Percentiles rank a stretch among this genome's conserved stretches.
Conservation (phyloP, 1,140 invertebrate genomes). For the Drosophila malerkotliana region DNA sequence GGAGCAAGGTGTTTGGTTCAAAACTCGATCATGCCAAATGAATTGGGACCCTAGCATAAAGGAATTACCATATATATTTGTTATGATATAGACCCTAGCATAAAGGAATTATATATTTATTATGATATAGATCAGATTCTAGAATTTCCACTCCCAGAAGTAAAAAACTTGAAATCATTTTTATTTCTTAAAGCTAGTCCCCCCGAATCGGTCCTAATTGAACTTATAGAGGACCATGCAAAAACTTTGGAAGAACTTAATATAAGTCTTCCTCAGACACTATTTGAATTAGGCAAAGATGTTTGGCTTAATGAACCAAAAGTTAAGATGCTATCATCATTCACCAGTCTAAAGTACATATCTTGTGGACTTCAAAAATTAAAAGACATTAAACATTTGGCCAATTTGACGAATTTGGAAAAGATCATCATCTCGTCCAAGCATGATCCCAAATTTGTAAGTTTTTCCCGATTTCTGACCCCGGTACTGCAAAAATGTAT, state of each 20-base stretch:
- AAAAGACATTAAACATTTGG: neutral
- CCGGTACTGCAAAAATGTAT: constrained; percentile 2
- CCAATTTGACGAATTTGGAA: constrained; percentile 2
- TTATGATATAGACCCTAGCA: neutral
- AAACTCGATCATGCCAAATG: neutral
- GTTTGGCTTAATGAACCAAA: neutral
- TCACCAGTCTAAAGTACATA: neutral
- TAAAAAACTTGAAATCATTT: neutral
- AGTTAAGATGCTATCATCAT: neutral
- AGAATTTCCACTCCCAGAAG: constrained; percentile 1
- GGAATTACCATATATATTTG: neutral
- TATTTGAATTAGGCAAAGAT: neutral
- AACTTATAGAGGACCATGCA: neutral
- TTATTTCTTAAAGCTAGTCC: too few species aligned
- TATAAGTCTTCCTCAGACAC: neutral
- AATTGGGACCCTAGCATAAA: neutral
- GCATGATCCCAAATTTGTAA: constrained; percentile 1
- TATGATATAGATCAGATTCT: neutral
- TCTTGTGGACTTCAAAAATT: neutral
- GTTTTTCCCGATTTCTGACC: neutral
- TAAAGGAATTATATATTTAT: neutral
- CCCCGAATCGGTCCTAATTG: too few species aligned
- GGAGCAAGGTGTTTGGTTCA: constrained; percentile 9
- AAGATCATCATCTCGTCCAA: neutral
- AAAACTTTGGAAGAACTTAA: neutral